Percentiles rank a stretch among this genome's conserved stretches.
Evolutionary conservation across 1,140 invertebrate species (phyloP).

Genomic region (Mamestra configurata): DNA sequence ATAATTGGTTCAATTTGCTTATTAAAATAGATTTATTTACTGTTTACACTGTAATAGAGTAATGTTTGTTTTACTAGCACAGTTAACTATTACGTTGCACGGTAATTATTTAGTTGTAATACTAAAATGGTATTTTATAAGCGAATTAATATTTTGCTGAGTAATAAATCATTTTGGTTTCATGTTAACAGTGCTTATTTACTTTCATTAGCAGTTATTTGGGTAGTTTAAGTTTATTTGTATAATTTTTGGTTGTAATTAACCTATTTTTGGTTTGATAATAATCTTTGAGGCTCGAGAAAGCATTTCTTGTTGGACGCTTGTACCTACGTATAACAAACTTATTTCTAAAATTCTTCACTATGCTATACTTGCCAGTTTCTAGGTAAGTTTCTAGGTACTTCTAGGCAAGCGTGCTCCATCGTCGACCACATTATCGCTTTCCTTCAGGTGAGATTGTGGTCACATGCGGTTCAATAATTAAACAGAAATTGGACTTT

Average conservation of each 20-base stretch:
- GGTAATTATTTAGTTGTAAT: conserved; percentile 41
- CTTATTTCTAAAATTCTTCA: too few relatives aligned
- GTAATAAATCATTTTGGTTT: conserved; percentile 16
- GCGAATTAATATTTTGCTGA: conserved; percentile 19
- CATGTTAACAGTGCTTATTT: conserved; percentile 14
- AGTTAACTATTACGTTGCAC: conserved; percentile 41
- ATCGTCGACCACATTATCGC: too few relatives aligned
- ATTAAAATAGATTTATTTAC: conserved; percentile 76
- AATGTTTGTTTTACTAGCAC: conserved; percentile 50
- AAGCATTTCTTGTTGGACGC: background rate
- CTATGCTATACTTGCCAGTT: too few relatives aligned
- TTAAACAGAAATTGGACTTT: too few relatives aligned
- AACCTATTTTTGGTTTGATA: conserved; percentile 2
- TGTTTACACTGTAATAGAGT: conserved; percentile 60
- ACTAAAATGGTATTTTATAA: conserved; percentile 8
- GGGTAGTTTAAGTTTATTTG: background rate
- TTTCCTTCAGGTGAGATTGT: too few relatives aligned
- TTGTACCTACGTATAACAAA: too few relatives aligned
- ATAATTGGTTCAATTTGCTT: conserved; percentile 74
- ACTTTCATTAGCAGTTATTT: conserved; percentile 9
- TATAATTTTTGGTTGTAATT: conserved; percentile 23
- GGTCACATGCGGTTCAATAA: too few relatives aligned
- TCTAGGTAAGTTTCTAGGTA: too few relatives aligned
- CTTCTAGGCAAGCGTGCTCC: too few relatives aligned
- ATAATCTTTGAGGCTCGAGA: background rate